Percentiles rank a stretch among this genome's conserved stretches.
These are phyloP conservation scores for Istiophorus platypterus DNA, from an alignment of 2,113 vertebrate genomes.

Conservation along the genomic window DNA sequence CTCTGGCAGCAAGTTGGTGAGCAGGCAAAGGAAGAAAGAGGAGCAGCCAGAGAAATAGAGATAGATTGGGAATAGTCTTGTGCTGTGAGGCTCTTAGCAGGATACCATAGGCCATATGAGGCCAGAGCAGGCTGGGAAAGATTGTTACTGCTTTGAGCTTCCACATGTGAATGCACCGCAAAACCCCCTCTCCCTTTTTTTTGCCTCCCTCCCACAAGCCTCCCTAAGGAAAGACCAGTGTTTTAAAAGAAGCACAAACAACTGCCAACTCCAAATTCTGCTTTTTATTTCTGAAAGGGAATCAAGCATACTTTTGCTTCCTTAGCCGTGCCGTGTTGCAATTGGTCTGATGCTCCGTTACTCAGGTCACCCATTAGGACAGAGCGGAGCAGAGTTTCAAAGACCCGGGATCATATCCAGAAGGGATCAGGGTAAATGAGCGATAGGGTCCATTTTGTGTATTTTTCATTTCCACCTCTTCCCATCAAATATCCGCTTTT, in stretches of 20 bases:
- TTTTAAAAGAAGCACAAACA: constrained; percentile 78
- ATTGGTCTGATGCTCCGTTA: constrained; percentile 23
- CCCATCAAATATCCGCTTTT: constrained; percentile 14
- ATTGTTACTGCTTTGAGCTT: constrained; percentile 76
- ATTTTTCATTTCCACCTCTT: constrained; percentile 28
- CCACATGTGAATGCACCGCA: constrained; percentile 79
- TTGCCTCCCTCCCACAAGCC: constrained; percentile 64
- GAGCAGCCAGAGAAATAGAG: constrained; percentile 36
- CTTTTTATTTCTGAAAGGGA: constrained; percentile 68
- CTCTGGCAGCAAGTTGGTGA: constrained; percentile 37
- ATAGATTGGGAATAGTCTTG: constrained; percentile 35
- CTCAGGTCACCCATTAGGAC: constrained; percentile 23
- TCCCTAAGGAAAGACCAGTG: constrained; percentile 70
- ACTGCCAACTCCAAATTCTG: constrained; percentile 68
- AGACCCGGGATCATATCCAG: constrained; percentile 21
- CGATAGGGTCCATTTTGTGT: not conserved
- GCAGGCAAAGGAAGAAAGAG: constrained; percentile 29
- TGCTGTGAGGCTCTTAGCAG: constrained; percentile 61
- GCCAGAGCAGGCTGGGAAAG: constrained; percentile 75
- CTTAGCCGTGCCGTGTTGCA: constrained; percentile 28
- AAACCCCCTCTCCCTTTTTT: constrained; percentile 36
- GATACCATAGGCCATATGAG: constrained; percentile 72
- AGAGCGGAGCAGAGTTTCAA: constrained; percentile 18
- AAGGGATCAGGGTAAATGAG: constrained; percentile 28
- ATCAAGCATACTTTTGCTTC: constrained; percentile 35